Conservation (phyloP, 2,888 invertebrate genomes). For the Caenorhabditis zanzibari region DNA sequence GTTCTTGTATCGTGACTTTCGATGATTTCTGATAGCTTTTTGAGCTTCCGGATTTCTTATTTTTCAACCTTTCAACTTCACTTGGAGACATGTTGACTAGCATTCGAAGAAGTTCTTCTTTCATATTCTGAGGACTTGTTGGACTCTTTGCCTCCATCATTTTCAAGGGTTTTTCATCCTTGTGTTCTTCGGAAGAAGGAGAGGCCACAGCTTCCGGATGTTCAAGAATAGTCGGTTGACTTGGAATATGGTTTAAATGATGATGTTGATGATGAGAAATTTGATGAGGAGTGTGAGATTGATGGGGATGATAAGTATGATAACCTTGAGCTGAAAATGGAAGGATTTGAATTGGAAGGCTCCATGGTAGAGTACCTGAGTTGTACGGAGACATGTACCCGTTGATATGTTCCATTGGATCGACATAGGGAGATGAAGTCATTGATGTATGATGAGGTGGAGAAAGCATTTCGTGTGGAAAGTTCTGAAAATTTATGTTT, state of each 20-base stretch:
- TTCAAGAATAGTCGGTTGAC: constrained; percentile 34
- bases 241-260: constrained; percentile 7
- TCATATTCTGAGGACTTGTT: constrained; percentile 59
- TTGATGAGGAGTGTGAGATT: not conserved
- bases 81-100: constrained; percentile 71
- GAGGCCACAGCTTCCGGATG: constrained; percentile 12
- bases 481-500: constrained; percentile 20
- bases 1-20: constrained; percentile 10
- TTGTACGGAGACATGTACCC: constrained; percentile 54
- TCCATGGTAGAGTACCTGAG: constrained; percentile 21
- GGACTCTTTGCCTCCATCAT: constrained; percentile 26
- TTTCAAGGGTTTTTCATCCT: constrained; percentile 19
- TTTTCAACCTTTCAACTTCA: constrained; percentile 65
- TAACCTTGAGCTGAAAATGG: not conserved
- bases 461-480: constrained; percentile 37
- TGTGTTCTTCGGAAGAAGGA: constrained; percentile 9
- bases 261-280: constrained; percentile 28
- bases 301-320: constrained; percentile 1
- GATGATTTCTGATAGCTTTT: not conserved
- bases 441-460: constrained; percentile 47
- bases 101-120: constrained; percentile 74
- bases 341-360: not conserved
- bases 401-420: constrained; percentile 53
- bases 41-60: constrained; percentile 12
- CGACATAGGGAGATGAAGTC: constrained; percentile 37